Evolutionary conservation across 2,797 vertebrate genomes (phyloP).

Genomic region (Pangasius mekongensis): DNA sequence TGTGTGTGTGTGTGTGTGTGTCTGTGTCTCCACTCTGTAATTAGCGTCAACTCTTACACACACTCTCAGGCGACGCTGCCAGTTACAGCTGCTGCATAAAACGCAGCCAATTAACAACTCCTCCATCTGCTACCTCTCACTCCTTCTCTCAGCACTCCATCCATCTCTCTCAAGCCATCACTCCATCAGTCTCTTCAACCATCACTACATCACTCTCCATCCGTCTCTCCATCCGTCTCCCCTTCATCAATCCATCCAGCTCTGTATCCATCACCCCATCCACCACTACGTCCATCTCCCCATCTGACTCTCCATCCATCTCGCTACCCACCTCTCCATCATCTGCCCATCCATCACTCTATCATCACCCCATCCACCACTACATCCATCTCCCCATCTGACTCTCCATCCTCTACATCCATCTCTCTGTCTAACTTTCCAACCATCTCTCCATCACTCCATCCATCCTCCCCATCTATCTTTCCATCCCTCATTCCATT

Average conservation of each 20-base stretch:
- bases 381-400: neutral
- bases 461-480: neutral
- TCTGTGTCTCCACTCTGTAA: neutral
- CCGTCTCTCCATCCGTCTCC: neutral
- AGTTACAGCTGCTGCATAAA: slow-evolving; percentile 1
- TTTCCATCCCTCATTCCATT: neutral
- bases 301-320: neutral
- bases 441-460: neutral
- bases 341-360: neutral
- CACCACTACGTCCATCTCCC: too few species aligned
- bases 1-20: neutral
- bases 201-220: neutral
- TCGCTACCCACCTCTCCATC: neutral
- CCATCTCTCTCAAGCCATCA: neutral
- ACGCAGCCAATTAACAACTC: neutral
- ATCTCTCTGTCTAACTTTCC: neutral
- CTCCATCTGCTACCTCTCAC: neutral
- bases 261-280: neutral
- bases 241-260: too few species aligned
- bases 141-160: neutral
- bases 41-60: neutral
- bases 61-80: neutral
- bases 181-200: neutral
- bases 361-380: neutral
- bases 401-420: neutral